Conservation (phyloP, 2,797 vertebrate species). For the Danio aesculapii region DNA sequence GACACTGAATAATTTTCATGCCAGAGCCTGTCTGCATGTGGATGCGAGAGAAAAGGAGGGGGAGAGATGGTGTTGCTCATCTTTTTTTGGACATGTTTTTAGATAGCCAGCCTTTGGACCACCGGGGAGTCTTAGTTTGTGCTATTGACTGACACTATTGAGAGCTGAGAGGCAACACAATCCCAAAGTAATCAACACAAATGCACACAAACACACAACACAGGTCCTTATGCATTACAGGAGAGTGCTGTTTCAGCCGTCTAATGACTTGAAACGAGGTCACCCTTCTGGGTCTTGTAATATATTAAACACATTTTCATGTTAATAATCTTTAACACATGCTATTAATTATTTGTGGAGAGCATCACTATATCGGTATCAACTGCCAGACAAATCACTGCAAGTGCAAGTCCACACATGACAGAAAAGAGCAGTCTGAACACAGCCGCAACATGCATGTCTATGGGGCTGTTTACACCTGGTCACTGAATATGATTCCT, state of each 20-base stretch:
- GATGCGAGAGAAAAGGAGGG: constrained; percentile 14
- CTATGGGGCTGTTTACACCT: too few relatives aligned
- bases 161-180: constrained; percentile 38
- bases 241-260: constrained; percentile 37
- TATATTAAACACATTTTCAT: constrained; percentile 45
- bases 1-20: constrained; percentile 35
- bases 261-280: constrained; percentile 45
- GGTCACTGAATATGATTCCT: too few relatives aligned
- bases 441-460: too few relatives aligned
- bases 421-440: constrained; percentile 12
- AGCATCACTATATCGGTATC: constrained; percentile 66
- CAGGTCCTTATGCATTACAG: background rate
- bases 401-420: constrained; percentile 11
- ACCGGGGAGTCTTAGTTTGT: constrained; percentile 52
- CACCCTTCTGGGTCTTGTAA: constrained; percentile 43
- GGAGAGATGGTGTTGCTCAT: constrained; percentile 24
- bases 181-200: constrained; percentile 29
- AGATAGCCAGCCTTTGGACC: constrained; percentile 42
- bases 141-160: constrained; percentile 47
- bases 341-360: constrained; percentile 66
- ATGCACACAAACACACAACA: constrained; percentile 25
- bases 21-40: constrained; percentile 10
- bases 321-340: constrained; percentile 58
- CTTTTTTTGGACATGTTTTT: constrained; percentile 53
- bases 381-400: constrained; percentile 60